A percentile compares a stretch with the other conserved stretches of the same genome.
Conservation (phyloP, 2,888 invertebrate genomes). For the Pseudococcus longispinus region DNA sequence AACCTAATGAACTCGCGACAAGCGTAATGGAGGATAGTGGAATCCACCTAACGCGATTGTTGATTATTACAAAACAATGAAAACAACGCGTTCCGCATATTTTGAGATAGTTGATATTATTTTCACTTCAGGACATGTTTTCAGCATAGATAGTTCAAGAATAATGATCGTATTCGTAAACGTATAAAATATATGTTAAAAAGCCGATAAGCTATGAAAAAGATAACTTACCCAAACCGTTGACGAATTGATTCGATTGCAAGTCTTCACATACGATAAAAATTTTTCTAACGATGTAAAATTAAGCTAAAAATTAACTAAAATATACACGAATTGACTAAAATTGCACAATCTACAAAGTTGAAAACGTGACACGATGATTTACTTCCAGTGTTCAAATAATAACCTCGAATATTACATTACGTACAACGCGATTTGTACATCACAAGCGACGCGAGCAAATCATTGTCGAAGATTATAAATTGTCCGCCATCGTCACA, state of each 20-base stretch:
- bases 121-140: neutral
- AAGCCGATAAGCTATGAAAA: neutral
- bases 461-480: neutral
- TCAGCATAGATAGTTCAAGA: neutral
- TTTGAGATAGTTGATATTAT: neutral
- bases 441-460: neutral
- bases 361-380: neutral
- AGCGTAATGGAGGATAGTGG: neutral
- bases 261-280: neutral
- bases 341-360: neutral
- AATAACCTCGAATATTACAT: slow-evolving; percentile 4
- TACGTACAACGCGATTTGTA: neutral
- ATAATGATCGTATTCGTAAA: neutral
- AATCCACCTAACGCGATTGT: neutral
- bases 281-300: neutral
- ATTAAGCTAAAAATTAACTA: neutral
- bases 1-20: neutral
- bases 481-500: neutral
- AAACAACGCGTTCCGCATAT: neutral
- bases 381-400: neutral
- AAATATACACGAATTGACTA: neutral
- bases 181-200: neutral
- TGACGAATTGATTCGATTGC: neutral
- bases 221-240: neutral
- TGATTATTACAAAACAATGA: neutral